phyloP scores from a whole-genome alignment of 2,797 vertebrate genomes.

The Threskiornis aethiopicus region DNA sequence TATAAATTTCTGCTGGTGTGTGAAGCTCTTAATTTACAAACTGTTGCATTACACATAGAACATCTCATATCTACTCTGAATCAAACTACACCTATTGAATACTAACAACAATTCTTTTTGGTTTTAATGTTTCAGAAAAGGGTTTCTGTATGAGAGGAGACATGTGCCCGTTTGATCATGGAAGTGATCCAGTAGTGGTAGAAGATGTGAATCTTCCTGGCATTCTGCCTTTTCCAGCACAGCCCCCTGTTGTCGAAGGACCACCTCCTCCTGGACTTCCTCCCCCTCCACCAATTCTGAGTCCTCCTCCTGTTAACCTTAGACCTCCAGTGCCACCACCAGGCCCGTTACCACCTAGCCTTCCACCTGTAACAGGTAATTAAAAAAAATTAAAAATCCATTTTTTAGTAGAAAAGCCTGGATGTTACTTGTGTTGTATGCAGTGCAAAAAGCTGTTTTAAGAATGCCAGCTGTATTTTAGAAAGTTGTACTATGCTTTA shows the following conservation, averaged over 20 bases:
- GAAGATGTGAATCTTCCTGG: conserved; percentile 96
- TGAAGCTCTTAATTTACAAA: neutral
- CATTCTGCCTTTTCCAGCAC: conserved; percentile 93
- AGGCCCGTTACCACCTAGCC: conserved; percentile 90
- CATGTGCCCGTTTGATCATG: conserved; percentile 97
- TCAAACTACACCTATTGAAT: neutral
- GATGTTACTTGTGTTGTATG: neutral
- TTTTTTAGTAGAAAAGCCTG: neutral
- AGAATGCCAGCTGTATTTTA: neutral
- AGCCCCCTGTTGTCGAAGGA: conserved; percentile 90
- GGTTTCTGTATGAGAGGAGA: conserved; percentile 98
- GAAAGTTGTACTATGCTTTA: neutral
- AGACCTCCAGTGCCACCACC: conserved; percentile 92
- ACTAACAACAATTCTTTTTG: neutral
- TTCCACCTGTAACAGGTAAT: conserved; percentile 92
- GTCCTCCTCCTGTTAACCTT: conserved; percentile 91
- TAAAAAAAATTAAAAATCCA: neutral
- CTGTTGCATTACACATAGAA: neutral
- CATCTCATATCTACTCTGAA: neutral
- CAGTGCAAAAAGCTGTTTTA: neutral
- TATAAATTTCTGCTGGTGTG: neutral
- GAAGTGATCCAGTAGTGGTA: conserved; percentile 96
- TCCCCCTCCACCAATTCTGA: conserved; percentile 89
- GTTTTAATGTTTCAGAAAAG: conserved; percentile 83
- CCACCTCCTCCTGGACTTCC: conserved; percentile 89